Percentiles rank a stretch among this genome's conserved stretches.
phyloP scores from a whole-genome alignment of 2,797 vertebrate genomes.

The Emydoidea blandingii region DNA sequence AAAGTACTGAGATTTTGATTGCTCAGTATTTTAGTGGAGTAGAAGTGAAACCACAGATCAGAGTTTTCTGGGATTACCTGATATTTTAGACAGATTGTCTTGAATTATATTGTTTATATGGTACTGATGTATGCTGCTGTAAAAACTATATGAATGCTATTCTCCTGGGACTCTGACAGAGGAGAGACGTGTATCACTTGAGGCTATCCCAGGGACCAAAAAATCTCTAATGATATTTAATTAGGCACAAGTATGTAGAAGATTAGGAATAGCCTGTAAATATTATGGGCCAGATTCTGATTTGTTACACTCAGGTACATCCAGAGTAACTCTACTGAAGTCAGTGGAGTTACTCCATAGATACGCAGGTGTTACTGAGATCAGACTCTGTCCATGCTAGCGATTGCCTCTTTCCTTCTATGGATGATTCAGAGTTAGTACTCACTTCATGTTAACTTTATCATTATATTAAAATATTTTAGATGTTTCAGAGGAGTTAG shows the following conservation, averaged over 20 bases:
- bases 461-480: neutral
- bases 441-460: neutral
- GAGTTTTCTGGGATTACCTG: neutral
- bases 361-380: neutral
- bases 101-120: neutral
- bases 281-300: neutral
- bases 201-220: neutral
- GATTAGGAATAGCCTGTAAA: neutral
- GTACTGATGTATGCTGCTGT: neutral
- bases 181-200: neutral
- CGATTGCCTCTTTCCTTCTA: neutral
- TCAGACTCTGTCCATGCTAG: accelerated
- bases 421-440: neutral
- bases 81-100: neutral
- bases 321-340: neutral
- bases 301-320: neutral
- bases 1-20: neutral
- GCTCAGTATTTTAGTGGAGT: neutral
- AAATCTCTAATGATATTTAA: neutral
- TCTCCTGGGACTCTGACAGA: neutral
- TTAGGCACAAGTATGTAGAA: neutral
- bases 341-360: neutral
- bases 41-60: neutral
- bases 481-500: neutral
- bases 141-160: neutral